These are phyloP conservation scores for Atherinomorus stipes DNA, from an alignment of 2,113 vertebrate genomes.

Conservation along the genomic window DNA sequence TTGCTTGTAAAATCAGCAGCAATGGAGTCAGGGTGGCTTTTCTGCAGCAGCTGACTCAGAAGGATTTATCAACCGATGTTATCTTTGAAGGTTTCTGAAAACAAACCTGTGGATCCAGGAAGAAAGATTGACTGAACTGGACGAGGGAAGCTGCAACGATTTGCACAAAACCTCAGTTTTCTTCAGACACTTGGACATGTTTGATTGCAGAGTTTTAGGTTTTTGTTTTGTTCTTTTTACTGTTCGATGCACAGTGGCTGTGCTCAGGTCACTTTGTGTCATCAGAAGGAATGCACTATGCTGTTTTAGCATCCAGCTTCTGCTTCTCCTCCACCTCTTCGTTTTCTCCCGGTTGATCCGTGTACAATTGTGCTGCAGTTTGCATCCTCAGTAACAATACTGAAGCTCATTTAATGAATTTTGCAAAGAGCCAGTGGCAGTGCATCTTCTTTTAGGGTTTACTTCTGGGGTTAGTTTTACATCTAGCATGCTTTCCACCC, in stretches of 20 bases:
- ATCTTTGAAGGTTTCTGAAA: conserved; percentile 1
- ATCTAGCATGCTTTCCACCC: too few relatives aligned
- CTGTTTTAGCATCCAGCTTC: conserved; percentile 13
- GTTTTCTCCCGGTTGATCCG: neutral
- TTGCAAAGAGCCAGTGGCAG: too few relatives aligned
- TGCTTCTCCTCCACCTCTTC: neutral
- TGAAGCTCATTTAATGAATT: neutral
- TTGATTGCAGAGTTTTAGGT: neutral
- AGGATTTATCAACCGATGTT: neutral
- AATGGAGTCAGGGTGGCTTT: too few relatives aligned
- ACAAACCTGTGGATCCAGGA: conserved; percentile 23
- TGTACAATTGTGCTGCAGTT: neutral
- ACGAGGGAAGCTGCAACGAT: conserved; percentile 61
- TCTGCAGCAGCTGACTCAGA: too few relatives aligned
- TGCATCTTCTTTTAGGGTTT: too few relatives aligned
- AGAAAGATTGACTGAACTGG: conserved; percentile 8
- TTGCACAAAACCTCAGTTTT: conserved; percentile 74
- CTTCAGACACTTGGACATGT: conserved; percentile 45
- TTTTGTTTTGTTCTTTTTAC: conserved; percentile 8
- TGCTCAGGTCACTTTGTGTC: conserved; percentile 47
- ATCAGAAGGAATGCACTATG: conserved; percentile 52
- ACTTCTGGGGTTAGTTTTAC: too few relatives aligned
- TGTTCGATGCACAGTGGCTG: conserved; percentile 49
- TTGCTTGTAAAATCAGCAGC: too few relatives aligned
- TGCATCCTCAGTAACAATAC: neutral